These are phyloP conservation scores for Callaeas wilsoni DNA, from an alignment of 2,113 vertebrate genomes.

Conservation along the genomic window DNA sequence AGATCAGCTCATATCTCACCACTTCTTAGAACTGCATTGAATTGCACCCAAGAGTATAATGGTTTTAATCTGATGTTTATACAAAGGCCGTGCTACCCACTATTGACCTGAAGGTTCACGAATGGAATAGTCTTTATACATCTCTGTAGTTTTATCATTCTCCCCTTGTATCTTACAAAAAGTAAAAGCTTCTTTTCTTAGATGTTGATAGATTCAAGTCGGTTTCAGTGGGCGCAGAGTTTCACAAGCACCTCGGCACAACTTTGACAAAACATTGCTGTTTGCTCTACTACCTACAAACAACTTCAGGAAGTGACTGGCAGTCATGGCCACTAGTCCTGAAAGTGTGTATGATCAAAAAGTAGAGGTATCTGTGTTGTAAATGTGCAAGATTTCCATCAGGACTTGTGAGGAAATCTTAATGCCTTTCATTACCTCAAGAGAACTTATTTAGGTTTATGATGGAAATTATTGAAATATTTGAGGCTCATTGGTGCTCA, in stretches of 20 bases:
- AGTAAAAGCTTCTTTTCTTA: background rate
- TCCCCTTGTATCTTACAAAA: background rate
- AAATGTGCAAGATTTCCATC: background rate
- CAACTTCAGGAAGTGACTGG: background rate
- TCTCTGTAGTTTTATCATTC: background rate
- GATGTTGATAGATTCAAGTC: background rate
- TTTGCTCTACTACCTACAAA: background rate
- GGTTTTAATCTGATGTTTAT: background rate
- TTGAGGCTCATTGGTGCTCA: background rate
- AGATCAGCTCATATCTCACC: background rate
- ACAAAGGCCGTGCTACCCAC: background rate
- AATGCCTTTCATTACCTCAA: background rate
- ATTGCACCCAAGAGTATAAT: background rate
- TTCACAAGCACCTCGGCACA: background rate
- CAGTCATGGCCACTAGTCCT: background rate
- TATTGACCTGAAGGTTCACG: background rate
- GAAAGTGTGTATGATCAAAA: background rate
- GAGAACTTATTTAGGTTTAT: background rate
- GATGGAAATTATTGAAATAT: background rate
- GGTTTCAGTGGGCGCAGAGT: background rate
- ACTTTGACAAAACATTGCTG: background rate
- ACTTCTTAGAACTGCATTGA: background rate
- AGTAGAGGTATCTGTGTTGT: background rate
- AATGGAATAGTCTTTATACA: background rate
- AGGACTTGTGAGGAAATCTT: background rate